Percentiles rank a stretch among this genome's conserved stretches.
Conservation (phyloP, 2,797 vertebrate species). For the Enteromius argenteus region DNA sequence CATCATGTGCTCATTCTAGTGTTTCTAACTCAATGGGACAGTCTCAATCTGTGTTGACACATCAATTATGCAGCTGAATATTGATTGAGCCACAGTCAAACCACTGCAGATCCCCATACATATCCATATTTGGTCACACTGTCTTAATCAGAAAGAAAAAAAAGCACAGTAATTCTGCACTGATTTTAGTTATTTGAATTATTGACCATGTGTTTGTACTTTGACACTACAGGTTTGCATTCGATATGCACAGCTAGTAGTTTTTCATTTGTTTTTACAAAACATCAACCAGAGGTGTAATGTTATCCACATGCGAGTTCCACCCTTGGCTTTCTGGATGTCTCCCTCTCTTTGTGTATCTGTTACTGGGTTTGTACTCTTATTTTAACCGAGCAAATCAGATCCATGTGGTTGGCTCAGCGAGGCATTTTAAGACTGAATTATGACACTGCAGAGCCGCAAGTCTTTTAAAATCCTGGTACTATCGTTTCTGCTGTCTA, state of each 20-base stretch:
- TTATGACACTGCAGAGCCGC: constrained; percentile 13
- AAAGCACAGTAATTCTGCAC: background rate
- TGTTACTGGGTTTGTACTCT: constrained; percentile 40
- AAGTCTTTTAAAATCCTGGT: constrained; percentile 26
- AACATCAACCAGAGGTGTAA: constrained; percentile 24
- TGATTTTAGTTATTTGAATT: background rate
- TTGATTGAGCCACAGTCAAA: constrained; percentile 12
- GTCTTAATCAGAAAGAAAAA: background rate
- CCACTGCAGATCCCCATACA: background rate
- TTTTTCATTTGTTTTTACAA: constrained; percentile 33
- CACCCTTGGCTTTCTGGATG: background rate
- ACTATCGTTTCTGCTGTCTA: constrained; percentile 3
- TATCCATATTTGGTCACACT: constrained; percentile 1
- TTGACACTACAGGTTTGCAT: constrained; percentile 1
- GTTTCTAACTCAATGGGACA: constrained; percentile 4
- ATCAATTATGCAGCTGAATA: constrained; percentile 18
- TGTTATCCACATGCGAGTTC: constrained; percentile 27
- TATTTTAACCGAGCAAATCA: constrained; percentile 41
- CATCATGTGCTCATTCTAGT: background rate
- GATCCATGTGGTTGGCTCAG: constrained; percentile 31
- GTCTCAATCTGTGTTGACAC: constrained; percentile 12
- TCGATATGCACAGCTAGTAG: constrained; percentile 9
- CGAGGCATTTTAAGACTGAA: constrained; percentile 14
- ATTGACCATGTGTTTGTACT: constrained; percentile 4
- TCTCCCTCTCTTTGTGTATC: constrained; percentile 5